Evolutionary conservation across 2,888 invertebrate genomes (phyloP).

Genomic region (Temnothorax rugatulus): DNA sequence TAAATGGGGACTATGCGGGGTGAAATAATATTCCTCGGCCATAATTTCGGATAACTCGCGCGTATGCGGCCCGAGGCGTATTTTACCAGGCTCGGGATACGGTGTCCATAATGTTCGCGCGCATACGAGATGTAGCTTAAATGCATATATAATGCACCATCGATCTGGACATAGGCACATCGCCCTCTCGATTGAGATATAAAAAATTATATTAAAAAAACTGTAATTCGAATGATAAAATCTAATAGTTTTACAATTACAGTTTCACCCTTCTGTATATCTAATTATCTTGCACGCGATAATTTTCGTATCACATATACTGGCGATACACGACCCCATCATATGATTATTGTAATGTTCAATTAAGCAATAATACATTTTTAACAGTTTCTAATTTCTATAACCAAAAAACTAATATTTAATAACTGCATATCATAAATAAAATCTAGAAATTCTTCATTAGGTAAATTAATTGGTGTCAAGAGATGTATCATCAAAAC

Average conservation of each 20-base stretch:
- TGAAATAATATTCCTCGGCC: constrained; percentile 74
- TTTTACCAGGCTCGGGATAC: constrained; percentile 68
- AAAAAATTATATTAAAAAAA: constrained; percentile 3
- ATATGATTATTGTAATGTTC: not conserved
- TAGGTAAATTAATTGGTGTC: not conserved
- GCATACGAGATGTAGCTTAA: constrained; percentile 64
- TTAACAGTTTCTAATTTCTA: not conserved
- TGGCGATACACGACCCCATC: not conserved
- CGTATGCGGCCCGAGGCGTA: constrained; percentile 67
- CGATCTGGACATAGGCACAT: not conserved
- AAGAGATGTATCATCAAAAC: not conserved
- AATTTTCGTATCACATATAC: not conserved
- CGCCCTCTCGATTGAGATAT: too few species aligned
- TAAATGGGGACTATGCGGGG: constrained; percentile 61
- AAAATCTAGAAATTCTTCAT: not conserved
- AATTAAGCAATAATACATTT: not conserved
- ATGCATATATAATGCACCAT: constrained; percentile 56
- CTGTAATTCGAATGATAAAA: not conserved
- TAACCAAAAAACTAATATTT: not conserved
- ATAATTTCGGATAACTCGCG: constrained; percentile 71
- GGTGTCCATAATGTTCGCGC: constrained; percentile 69
- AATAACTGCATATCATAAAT: not conserved
- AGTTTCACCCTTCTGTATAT: not conserved
- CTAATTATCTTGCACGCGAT: not conserved
- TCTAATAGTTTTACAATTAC: not conserved